Evolutionary conservation across 1,140 invertebrate genomes (phyloP).

Genomic region (Halyomorpha halys): DNA sequence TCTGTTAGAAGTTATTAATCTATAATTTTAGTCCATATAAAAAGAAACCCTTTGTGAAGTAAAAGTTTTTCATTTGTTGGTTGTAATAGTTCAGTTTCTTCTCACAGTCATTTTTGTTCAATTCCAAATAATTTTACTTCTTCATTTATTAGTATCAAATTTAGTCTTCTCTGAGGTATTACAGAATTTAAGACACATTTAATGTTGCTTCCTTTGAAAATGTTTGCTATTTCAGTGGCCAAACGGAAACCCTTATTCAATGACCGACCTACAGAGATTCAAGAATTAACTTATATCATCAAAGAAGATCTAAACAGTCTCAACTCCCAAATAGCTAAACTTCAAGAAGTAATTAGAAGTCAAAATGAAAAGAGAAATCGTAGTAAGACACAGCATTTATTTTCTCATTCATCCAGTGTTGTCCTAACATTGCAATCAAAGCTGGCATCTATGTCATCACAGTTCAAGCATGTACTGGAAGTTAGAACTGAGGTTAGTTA

Average conservation of each 20-base stretch:
- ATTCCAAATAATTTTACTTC: too few species aligned
- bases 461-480: constrained; percentile 85
- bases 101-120: too few species aligned
- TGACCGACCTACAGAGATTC: constrained; percentile 88
- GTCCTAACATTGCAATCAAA: constrained; percentile 90
- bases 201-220: too few species aligned
- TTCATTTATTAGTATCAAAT: too few species aligned
- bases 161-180: too few species aligned
- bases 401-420: constrained; percentile 92
- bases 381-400: constrained; percentile 63
- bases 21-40: too few species aligned
- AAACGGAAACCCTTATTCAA: constrained; percentile 96
- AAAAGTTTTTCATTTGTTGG: too few species aligned
- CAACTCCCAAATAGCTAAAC: constrained; percentile 88
- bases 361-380: constrained; percentile 45
- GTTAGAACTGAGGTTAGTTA: constrained; percentile 60
- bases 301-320: constrained; percentile 90
- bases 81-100: too few species aligned
- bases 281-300: constrained; percentile 95
- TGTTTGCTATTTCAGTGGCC: constrained; percentile 61
- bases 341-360: constrained; percentile 66
- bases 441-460: constrained; percentile 89
- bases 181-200: too few species aligned
- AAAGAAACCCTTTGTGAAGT: too few species aligned
- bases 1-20: too few species aligned